These are phyloP conservation scores for Gymnocephalus cernua DNA, from an alignment of 2,113 vertebrate species.

Conservation along the genomic window DNA sequence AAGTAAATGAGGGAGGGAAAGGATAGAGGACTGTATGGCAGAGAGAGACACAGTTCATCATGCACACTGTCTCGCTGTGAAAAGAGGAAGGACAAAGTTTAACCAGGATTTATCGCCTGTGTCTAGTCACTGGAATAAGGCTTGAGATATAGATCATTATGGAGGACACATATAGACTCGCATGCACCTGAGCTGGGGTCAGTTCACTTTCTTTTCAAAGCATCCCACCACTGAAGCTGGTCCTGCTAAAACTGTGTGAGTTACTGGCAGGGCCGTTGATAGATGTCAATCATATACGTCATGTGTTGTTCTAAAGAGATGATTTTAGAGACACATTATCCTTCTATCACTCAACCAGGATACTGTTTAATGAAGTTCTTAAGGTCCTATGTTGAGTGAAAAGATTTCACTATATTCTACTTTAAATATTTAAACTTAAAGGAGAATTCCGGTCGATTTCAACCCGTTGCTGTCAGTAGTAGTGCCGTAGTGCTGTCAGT, in stretches of 20 bases:
- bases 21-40: slow-evolving; percentile 47
- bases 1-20: slow-evolving; percentile 58
- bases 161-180: slow-evolving; percentile 74
- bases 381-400: background rate
- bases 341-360: background rate
- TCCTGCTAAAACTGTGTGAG: background rate
- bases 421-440: background rate
- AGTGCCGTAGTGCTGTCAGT: too few relatives aligned
- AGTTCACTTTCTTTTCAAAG: slow-evolving; percentile 43
- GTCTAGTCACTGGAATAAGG: slow-evolving; percentile 74
- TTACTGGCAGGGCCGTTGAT: background rate
- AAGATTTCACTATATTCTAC: background rate
- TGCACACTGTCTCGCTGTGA: slow-evolving; percentile 67
- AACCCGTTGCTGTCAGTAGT: too few relatives aligned
- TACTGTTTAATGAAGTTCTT: background rate
- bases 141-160: slow-evolving; percentile 75
- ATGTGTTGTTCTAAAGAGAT: background rate
- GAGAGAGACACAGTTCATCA: slow-evolving; percentile 77
- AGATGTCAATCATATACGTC: background rate
- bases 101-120: slow-evolving; percentile 79
- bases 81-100: slow-evolving; percentile 82
- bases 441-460: too few relatives aligned
- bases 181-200: slow-evolving; percentile 66
- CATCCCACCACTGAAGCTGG: background rate
- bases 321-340: background rate